phyloP scores from a whole-genome alignment of 2,113 vertebrate species.

The Pandion haliaetus region DNA sequence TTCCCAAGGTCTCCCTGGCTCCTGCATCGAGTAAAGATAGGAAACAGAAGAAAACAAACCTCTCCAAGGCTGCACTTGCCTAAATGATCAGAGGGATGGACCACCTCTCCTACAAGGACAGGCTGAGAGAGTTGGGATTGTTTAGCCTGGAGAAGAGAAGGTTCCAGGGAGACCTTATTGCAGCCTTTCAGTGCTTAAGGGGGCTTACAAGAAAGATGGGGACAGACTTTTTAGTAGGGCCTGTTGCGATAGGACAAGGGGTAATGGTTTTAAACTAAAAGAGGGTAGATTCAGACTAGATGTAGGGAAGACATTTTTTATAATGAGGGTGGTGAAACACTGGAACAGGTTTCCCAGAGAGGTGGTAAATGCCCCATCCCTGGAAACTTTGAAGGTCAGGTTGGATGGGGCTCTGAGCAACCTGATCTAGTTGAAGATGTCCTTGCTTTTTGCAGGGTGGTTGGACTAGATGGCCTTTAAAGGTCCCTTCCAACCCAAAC shows the following conservation, averaged over 20 bases:
- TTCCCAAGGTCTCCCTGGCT: neutral
- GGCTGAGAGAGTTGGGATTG: neutral
- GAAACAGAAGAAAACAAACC: neutral
- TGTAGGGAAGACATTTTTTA: neutral
- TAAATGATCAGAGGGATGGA: neutral
- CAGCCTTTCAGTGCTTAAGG: neutral
- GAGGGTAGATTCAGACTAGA: neutral
- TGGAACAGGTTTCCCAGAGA: neutral
- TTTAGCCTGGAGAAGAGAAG: neutral
- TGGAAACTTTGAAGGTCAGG: neutral
- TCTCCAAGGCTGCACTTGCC: neutral
- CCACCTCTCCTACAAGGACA: neutral
- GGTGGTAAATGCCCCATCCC: neutral
- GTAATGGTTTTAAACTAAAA: neutral
- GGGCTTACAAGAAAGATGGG: neutral
- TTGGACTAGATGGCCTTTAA: neutral
- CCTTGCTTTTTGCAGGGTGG: rapidly evolving
- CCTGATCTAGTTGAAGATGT: neutral
- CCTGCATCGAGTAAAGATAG: neutral
- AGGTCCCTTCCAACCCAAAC: neutral
- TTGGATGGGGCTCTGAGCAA: neutral
- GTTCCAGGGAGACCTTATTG: neutral
- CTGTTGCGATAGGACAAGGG: neutral
- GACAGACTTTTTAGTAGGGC: neutral
- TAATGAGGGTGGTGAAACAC: neutral